Conservation (phyloP, 2,113 vertebrate species). For the Pelecanoides urinatrix region DNA sequence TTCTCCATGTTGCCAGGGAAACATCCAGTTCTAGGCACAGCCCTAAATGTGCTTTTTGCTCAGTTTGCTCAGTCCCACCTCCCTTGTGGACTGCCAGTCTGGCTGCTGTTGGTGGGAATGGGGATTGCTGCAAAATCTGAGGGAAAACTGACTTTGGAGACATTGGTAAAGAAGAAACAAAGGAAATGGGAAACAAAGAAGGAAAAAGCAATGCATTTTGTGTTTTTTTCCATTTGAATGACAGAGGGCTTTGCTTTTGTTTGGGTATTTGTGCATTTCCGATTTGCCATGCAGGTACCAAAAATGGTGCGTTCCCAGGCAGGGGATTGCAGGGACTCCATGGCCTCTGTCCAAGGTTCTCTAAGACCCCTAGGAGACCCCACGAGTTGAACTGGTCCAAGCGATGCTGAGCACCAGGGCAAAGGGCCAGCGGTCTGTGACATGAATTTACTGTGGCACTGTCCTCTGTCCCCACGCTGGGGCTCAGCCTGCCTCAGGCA, state of each 20-base stretch:
- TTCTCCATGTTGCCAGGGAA: slow-evolving; percentile 51
- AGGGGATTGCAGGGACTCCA: background rate
- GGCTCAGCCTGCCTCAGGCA: background rate
- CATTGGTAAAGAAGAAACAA: background rate
- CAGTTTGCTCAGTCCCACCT: background rate
- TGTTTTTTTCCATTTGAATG: background rate
- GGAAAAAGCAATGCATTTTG: background rate
- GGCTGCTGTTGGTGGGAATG: background rate
- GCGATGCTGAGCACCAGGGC: background rate
- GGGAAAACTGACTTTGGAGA: background rate
- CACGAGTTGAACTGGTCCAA: accelerated
- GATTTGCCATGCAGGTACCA: background rate
- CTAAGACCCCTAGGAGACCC: background rate
- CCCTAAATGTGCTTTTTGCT: slow-evolving; percentile 10
- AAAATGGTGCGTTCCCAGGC: background rate
- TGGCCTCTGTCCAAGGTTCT: background rate
- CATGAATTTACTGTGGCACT: background rate
- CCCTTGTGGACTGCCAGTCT: background rate
- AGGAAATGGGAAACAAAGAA: background rate
- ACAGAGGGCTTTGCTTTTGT: background rate
- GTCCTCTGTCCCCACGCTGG: background rate
- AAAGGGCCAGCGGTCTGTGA: background rate
- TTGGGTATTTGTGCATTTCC: background rate
- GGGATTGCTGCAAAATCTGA: background rate
- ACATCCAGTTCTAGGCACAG: slow-evolving; percentile 22